These are phyloP conservation scores for Neolamprologus caudopunctatus DNA, from an alignment of 2,113 vertebrate genomes.

Conservation along the genomic window DNA sequence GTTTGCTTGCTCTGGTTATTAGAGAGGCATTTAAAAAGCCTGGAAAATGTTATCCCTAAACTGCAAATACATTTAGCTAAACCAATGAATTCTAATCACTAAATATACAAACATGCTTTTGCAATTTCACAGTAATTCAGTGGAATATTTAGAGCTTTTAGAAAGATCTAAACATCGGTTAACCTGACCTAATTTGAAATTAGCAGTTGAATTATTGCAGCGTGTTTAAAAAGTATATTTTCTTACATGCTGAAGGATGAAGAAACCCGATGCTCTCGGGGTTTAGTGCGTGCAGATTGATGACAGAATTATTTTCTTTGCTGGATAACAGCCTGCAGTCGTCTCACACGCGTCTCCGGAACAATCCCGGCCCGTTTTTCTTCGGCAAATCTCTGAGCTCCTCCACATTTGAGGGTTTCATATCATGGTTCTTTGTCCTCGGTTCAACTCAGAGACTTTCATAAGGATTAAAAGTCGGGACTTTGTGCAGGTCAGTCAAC, in stretches of 20 bases:
- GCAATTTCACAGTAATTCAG: not conserved
- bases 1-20: not conserved
- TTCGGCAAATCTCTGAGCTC: not conserved
- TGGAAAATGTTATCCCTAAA: not conserved
- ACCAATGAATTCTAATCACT: not conserved
- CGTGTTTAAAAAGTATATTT: accelerated
- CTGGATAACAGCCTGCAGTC: not conserved
- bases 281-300: not conserved
- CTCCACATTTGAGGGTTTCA: not conserved
- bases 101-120: not conserved
- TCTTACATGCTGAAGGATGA: not conserved
- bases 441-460: not conserved
- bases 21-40: not conserved
- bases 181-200: not conserved
- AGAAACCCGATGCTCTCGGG: not conserved
- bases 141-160: not conserved
- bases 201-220: not conserved
- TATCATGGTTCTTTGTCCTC: not conserved
- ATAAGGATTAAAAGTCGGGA: not conserved
- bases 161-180: not conserved
- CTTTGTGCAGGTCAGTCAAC: not conserved
- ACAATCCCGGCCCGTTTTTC: not conserved
- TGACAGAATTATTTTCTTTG: not conserved
- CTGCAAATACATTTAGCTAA: not conserved
- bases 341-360: not conserved